Evolutionary conservation across 2,888 invertebrate genomes (phyloP), one percentile per base, ranked within the genome.

Genomic region (Tribolium freemani): DNA sequence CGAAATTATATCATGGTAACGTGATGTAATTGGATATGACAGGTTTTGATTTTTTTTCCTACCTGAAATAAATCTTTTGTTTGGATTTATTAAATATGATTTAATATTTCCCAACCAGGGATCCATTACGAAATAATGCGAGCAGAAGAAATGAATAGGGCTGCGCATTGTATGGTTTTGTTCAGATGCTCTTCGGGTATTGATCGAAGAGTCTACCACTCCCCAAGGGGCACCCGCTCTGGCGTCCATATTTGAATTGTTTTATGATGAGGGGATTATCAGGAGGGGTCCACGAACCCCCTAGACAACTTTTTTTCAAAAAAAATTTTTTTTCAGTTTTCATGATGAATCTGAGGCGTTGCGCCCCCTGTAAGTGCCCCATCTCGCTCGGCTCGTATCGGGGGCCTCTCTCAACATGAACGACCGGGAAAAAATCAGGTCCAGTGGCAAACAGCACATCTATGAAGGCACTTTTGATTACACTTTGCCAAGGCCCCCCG

Each of bases 401-500:
- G 75, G 73, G 71, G 61, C 76, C 76, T 71, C 76, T 69, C 72
- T 80, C 81, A 77, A 82, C 78, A 84, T 84, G 84, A 84, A 77
- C 77, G 83, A 83, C 67, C 75, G 80, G 56, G 82, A 82, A 16
- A 75, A 70, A 11, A 61, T 68, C 30, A 77, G 72, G 58, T 45
- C 69, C 50, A 69, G 73, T 50, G 58, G 66, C 61, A 58, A 78
- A n/a, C 75, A 78, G 77, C 77, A 80, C 75, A 78, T 75, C 78
- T 80, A 85, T 82, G 84, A 83, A 73, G 78, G 75, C 72, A 70
- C 71, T 70, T 86, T 86, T 75, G 85, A 86, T 77, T 91, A 91
- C 87, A 92, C 92, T 88, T 91, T 92, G 87, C 94, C 94, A 86
- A 90, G 94, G 89, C 95, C 95, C 88, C 94, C 94, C 83, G 94